Conservation (phyloP, 2,113 vertebrate genomes). For the Tapirus terrestris region DNA sequence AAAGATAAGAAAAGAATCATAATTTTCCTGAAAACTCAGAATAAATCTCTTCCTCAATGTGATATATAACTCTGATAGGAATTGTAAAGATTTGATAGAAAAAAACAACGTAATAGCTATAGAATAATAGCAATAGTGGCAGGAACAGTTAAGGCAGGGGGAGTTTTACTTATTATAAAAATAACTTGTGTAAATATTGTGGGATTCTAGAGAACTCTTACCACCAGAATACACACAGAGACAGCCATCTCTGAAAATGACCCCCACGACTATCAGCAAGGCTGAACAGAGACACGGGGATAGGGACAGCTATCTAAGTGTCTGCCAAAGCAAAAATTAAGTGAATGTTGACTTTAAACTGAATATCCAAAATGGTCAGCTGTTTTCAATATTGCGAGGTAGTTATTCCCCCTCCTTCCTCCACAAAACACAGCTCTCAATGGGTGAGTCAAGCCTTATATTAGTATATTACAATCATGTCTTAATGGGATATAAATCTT, state of each 20-base stretch:
- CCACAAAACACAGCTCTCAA: constrained; percentile 43
- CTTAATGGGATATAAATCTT: constrained; percentile 81
- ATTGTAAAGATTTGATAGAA: background rate
- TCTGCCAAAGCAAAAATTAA: constrained; percentile 22
- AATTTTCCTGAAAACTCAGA: background rate
- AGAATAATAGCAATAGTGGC: background rate
- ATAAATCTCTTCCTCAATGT: background rate
- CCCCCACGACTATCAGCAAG: background rate
- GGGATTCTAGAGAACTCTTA: background rate
- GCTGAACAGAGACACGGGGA: background rate
- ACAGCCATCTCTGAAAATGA: background rate
- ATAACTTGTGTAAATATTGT: background rate
- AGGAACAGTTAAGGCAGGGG: background rate
- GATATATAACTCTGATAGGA: background rate
- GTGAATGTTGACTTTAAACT: background rate
- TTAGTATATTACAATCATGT: constrained; percentile 74
- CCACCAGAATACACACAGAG: background rate
- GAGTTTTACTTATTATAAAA: background rate
- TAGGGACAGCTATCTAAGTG: background rate
- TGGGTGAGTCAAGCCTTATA: constrained; percentile 60
- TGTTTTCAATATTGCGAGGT: background rate
- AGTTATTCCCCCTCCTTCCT: background rate
- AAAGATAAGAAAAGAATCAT: background rate
- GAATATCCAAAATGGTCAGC: constrained; percentile 2
- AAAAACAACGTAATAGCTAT: background rate